A percentile compares a stretch with the other conserved stretches of the same genome.
These are phyloP conservation scores for Andrena trimmerana DNA, from an alignment of 2,888 invertebrate genomes.

Conservation along the genomic window DNA sequence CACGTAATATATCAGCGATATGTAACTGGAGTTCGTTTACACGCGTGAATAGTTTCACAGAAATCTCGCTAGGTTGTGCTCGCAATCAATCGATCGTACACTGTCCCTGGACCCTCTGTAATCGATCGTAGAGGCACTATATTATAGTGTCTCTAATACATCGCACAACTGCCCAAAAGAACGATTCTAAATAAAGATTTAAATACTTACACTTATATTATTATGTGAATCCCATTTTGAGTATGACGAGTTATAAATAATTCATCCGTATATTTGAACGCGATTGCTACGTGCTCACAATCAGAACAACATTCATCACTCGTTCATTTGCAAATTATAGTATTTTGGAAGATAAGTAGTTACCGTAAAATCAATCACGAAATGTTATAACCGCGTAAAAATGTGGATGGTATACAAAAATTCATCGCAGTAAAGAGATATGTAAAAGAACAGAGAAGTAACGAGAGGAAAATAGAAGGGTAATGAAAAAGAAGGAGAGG, in stretches of 20 bases:
- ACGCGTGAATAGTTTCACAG: too few relatives aligned
- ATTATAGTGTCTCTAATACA: too few relatives aligned
- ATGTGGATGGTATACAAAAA: constrained; percentile 5
- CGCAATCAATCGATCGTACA: too few relatives aligned
- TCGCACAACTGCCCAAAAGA: too few relatives aligned
- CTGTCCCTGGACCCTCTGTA: too few relatives aligned
- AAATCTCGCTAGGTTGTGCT: too few relatives aligned
- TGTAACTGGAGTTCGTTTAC: too few relatives aligned
- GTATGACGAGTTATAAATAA: neutral
- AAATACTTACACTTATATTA: too few relatives aligned
- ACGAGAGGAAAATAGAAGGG: constrained; percentile 29
- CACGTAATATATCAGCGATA: too few relatives aligned
- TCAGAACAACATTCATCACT: neutral
- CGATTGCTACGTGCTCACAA: neutral
- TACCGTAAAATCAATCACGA: neutral
- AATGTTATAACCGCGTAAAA: neutral
- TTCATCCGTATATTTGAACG: neutral
- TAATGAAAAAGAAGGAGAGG: constrained; percentile 11
- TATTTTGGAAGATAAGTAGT: neutral
- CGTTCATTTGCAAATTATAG: neutral
- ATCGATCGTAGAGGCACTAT: too few relatives aligned
- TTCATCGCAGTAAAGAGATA: constrained; percentile 11
- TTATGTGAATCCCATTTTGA: neutral
- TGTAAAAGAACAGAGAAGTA: constrained; percentile 10
- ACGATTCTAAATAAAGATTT: too few relatives aligned